Percentiles rank a stretch among this genome's conserved stretches.
phyloP scores from a whole-genome alignment of 2,888 invertebrate species.

The Philonicus albiceps region DNA sequence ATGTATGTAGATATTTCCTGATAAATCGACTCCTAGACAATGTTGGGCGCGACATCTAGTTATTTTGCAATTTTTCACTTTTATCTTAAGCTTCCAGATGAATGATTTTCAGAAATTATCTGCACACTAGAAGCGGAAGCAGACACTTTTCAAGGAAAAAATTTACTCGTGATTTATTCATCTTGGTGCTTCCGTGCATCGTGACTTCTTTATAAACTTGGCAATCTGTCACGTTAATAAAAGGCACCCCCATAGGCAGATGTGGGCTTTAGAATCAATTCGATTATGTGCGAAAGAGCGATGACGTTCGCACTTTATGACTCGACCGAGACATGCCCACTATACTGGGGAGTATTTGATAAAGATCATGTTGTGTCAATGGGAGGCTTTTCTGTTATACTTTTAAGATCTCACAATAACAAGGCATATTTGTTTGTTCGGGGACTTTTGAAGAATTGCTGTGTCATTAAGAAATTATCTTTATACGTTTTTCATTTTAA shows the following conservation, averaged over 20 bases:
- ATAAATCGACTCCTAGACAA: constrained; percentile 16
- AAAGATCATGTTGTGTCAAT: background rate
- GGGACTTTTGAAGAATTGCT: background rate
- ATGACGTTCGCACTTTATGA: background rate
- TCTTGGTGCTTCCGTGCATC: background rate
- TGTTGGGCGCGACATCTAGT: constrained; percentile 23
- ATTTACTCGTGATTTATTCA: constrained; percentile 33
- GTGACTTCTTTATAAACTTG: constrained; percentile 35
- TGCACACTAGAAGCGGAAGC: constrained; percentile 15
- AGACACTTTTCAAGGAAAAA: constrained; percentile 17
- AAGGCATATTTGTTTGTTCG: background rate
- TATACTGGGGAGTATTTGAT: background rate
- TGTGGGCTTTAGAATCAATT: background rate
- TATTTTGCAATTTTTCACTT: constrained; percentile 38
- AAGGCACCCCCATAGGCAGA: background rate
- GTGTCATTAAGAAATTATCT: background rate
- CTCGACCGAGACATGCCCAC: background rate
- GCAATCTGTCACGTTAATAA: constrained; percentile 33
- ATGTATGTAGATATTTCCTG: background rate
- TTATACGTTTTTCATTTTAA: background rate
- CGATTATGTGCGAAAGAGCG: background rate
- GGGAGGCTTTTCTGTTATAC: background rate
- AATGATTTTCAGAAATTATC: constrained; percentile 34
- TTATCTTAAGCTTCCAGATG: constrained; percentile 34
- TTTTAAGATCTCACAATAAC: background rate